These are phyloP conservation scores for Labia minor DNA, from an alignment of 2,888 invertebrate species.

Conservation along the genomic window DNA sequence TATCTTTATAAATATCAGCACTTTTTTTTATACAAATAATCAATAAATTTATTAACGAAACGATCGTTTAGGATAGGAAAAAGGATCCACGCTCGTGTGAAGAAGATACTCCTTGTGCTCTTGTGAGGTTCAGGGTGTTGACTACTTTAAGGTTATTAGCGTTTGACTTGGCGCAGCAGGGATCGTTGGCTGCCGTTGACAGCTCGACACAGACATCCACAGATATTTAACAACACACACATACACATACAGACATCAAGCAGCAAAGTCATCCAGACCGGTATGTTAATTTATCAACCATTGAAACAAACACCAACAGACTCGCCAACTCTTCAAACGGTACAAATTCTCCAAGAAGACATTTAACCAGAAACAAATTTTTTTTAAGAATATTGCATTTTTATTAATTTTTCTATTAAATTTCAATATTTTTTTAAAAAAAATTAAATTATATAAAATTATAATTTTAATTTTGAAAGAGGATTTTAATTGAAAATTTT, in stretches of 20 bases:
- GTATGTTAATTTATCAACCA: constrained; percentile 13
- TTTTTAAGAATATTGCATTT: too few relatives aligned
- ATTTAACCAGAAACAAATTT: too few relatives aligned
- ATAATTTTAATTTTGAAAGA: too few relatives aligned
- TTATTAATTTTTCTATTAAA: too few relatives aligned
- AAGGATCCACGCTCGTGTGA: neutral
- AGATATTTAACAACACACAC: neutral
- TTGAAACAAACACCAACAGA: constrained; percentile 1
- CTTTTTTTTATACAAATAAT: neutral
- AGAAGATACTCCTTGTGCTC: neutral
- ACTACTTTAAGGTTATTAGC: constrained; percentile 13
- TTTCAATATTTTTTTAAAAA: too few relatives aligned
- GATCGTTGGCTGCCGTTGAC: constrained; percentile 7
- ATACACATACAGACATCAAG: neutral
- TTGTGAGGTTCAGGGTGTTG: constrained; percentile 5
- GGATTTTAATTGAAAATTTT: too few relatives aligned
- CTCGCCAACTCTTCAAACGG: neutral
- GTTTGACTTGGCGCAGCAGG: constrained; percentile 13
- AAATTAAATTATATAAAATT: too few relatives aligned
- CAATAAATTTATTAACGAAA: neutral
- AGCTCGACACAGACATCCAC: constrained; percentile 13
- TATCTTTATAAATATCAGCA: neutral
- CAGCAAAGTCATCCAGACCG: constrained; percentile 1
- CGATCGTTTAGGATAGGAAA: neutral
- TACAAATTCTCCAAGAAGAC: neutral